Percentiles rank a stretch among this genome's conserved stretches.
Conservation (phyloP, 2,113 vertebrate genomes). For the Vombatus ursinus region DNA sequence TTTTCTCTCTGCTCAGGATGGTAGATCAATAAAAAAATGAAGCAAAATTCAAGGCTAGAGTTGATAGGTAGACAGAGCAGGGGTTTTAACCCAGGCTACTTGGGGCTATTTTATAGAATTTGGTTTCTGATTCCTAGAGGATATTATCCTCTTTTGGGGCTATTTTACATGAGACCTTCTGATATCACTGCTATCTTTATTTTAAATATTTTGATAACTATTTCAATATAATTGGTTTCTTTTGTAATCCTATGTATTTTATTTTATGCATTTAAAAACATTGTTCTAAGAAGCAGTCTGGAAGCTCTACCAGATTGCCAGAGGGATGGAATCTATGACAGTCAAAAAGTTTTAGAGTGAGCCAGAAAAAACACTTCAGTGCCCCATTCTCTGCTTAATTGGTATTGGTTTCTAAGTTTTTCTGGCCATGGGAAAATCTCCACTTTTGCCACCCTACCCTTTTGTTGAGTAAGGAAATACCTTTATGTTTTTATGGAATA, state of each 20-base stretch:
- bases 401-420: not conserved
- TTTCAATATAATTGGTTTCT: not conserved
- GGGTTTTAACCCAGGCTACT: not conserved
- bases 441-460: not conserved
- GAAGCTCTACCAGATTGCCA: not conserved
- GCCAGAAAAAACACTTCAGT: not conserved
- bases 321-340: not conserved
- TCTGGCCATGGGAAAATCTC: not conserved
- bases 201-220: not conserved
- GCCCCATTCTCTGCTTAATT: not conserved
- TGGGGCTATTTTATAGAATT: too few species aligned
- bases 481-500: not conserved
- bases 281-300: not conserved
- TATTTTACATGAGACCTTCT: not conserved
- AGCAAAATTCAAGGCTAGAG: not conserved
- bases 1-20: not conserved
- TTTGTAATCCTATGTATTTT: not conserved
- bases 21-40: not conserved
- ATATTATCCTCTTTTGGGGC: not conserved
- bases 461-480: not conserved
- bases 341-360: not conserved
- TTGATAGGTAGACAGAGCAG: not conserved
- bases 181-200: not conserved
- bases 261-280: not conserved
- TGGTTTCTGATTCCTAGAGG: not conserved